Percentiles rank a stretch among this genome's conserved stretches.
Evolutionary conservation across 2,888 invertebrate genomes (phyloP).

Genomic region (Pachliopta kotzebuea): DNA sequence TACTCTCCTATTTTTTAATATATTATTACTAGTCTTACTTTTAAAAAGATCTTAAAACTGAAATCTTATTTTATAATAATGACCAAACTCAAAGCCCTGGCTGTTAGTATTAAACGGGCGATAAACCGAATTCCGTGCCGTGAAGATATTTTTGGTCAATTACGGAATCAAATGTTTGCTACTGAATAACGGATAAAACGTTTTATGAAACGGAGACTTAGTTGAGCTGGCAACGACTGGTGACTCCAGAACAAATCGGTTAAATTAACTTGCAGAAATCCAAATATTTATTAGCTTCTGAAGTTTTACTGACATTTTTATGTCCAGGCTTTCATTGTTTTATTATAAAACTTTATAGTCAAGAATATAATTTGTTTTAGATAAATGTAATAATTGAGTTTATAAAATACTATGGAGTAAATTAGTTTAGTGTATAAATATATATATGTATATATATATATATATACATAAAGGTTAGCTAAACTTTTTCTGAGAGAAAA

Average conservation of each 20-base stretch:
- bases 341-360: not conserved
- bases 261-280: slow-evolving; percentile 27
- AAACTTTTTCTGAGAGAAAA: too few relatives aligned
- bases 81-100: not conserved
- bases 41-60: not conserved
- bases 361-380: not conserved
- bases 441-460: too few relatives aligned
- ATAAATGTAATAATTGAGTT: not conserved
- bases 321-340: not conserved
- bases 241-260: slow-evolving; percentile 65
- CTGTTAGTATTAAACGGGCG: not conserved
- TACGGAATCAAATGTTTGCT: slow-evolving; percentile 16
- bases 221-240: slow-evolving; percentile 39
- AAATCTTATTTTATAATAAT: not conserved
- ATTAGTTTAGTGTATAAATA: too few relatives aligned
- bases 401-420: too few relatives aligned
- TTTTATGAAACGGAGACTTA: slow-evolving; percentile 28
- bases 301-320: not conserved
- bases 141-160: slow-evolving; percentile 4
- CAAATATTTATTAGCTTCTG: slow-evolving; percentile 21
- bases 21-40: not conserved
- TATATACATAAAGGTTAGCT: too few relatives aligned
- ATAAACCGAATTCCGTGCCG: not conserved
- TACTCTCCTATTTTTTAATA: not conserved
- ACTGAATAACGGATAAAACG: slow-evolving; percentile 22